Evolutionary conservation across 2,888 invertebrate genomes (phyloP).

Genomic region (Elegia similella): DNA sequence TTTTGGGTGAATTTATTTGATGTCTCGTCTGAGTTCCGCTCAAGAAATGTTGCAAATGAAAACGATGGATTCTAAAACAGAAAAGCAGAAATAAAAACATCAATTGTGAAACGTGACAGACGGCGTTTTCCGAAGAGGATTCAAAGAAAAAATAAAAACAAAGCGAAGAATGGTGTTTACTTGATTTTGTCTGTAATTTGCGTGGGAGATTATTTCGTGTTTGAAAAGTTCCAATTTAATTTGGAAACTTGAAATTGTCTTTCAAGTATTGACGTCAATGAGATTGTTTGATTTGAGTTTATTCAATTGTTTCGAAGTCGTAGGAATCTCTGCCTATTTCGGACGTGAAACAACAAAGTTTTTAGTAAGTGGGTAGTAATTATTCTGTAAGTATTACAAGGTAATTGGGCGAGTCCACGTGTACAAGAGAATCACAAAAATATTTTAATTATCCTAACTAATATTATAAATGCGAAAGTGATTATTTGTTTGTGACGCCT

Average conservation of each 20-base stretch:
- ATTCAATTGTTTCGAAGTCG: not conserved
- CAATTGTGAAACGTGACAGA: slow-evolving; percentile 44
- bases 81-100: slow-evolving; percentile 40
- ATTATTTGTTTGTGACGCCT: too few relatives aligned
- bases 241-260: slow-evolving; percentile 6
- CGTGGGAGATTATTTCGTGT: slow-evolving; percentile 5
- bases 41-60: slow-evolving; percentile 25
- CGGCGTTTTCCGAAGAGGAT: slow-evolving; percentile 28
- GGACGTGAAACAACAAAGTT: too few relatives aligned
- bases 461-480: too few relatives aligned
- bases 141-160: slow-evolving; percentile 31
- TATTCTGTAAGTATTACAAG: too few relatives aligned
- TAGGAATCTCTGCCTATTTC: too few relatives aligned
- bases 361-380: too few relatives aligned
- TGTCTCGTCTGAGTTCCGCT: slow-evolving; percentile 8
- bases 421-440: too few relatives aligned
- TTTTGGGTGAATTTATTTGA: not conserved
- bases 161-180: slow-evolving; percentile 21
- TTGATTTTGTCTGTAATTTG: slow-evolving; percentile 15
- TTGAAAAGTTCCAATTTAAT: not conserved
- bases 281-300: not conserved
- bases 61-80: slow-evolving; percentile 29
- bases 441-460: too few relatives aligned
- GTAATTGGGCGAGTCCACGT: too few relatives aligned
- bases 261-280: not conserved